Evolutionary conservation across 2,888 invertebrate genomes (phyloP).

Genomic region (Monochamus alternatus): DNA sequence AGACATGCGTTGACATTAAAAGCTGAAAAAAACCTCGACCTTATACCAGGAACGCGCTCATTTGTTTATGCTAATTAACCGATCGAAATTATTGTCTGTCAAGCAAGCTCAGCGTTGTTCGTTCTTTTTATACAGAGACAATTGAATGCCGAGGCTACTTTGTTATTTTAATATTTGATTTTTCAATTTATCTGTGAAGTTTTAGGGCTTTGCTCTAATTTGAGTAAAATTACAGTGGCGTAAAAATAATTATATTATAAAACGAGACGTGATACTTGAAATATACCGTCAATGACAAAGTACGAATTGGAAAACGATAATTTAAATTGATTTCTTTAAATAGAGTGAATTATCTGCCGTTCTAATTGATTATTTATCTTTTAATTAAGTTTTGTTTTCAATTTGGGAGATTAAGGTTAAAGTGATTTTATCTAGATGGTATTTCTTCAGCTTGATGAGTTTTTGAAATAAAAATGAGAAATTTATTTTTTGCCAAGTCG

Average conservation of each 20-base stretch:
- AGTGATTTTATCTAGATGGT: background rate
- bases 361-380: conserved; percentile 15
- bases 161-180: no score
- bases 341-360: background rate
- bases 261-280: background rate
- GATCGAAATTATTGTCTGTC: conserved; percentile 1
- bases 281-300: background rate
- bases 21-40: conserved; percentile 21
- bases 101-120: background rate
- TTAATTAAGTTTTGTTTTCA: conserved; percentile 8
- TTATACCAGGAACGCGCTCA: conserved; percentile 8
- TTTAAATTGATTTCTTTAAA: conserved; percentile 9
- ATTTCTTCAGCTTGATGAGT: background rate
- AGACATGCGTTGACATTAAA: conserved; percentile 8
- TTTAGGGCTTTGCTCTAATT: no score
- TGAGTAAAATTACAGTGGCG: no score
- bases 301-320: conserved; percentile 10
- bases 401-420: background rate
- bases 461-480: no score
- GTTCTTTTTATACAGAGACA: no score
- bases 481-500: no score
- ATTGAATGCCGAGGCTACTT: no score
- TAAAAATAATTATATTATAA: no score
- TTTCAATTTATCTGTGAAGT: no score
- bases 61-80: conserved; percentile 18